Conservation (phyloP, 1,140 invertebrate genomes). For the Pararge aegeria region DNA sequence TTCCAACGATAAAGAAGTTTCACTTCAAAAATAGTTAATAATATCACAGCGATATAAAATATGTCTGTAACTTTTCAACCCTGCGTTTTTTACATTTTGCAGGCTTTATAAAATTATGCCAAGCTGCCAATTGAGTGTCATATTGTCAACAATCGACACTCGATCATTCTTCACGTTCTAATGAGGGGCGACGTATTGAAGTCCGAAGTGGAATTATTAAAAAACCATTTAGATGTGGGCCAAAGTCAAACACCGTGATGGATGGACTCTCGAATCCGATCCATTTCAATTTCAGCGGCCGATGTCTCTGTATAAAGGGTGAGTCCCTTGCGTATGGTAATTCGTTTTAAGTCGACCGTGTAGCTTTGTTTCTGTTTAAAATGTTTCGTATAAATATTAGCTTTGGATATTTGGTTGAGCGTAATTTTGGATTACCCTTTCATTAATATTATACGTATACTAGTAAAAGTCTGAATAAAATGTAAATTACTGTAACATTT, state of each 20-base stretch:
- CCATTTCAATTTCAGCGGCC: constrained; percentile 72
- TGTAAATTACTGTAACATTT: no score
- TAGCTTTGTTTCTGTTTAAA: constrained; percentile 36
- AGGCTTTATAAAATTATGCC: constrained; percentile 50
- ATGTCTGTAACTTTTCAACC: constrained; percentile 6
- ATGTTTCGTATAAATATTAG: constrained; percentile 26
- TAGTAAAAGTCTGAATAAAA: no score
- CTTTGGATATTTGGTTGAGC: constrained; percentile 10
- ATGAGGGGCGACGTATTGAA: constrained; percentile 56
- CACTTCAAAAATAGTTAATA: no score
- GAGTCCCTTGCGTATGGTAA: constrained; percentile 64
- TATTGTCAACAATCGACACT: constrained; percentile 60
- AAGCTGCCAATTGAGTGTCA: constrained; percentile 71
- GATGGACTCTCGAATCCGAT: constrained; percentile 73
- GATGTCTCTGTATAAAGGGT: constrained; percentile 67
- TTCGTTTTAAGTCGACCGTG: constrained; percentile 50
- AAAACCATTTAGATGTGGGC: constrained; percentile 72
- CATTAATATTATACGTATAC: not conserved
- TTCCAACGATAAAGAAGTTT: no score
- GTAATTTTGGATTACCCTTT: not conserved
- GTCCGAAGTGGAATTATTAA: constrained; percentile 73
- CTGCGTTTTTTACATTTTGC: constrained; percentile 23
- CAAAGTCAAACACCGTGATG: constrained; percentile 67
- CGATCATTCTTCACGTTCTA: constrained; percentile 65
- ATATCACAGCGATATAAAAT: not conserved